A percentile compares a stretch with the other conserved stretches of the same genome.
phyloP scores from a whole-genome alignment of 1,140 invertebrate genomes.

The Ladona fulva region DNA sequence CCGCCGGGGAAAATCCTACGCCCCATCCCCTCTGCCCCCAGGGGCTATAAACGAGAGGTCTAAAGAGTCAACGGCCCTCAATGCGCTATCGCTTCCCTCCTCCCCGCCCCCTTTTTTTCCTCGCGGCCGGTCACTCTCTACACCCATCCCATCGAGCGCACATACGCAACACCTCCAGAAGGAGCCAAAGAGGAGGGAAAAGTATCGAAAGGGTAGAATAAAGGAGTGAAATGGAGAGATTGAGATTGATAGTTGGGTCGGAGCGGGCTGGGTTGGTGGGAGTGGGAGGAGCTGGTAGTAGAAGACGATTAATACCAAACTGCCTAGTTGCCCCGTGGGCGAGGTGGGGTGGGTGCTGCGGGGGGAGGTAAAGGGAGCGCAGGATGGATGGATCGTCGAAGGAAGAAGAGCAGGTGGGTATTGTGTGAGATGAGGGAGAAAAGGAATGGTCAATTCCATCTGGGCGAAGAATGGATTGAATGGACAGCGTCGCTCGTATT shows the following conservation, averaged over 20 bases:
- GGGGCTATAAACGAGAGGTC: background rate
- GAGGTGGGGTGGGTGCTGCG: background rate
- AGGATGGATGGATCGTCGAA: background rate
- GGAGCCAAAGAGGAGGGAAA: background rate
- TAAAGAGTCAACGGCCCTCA: background rate
- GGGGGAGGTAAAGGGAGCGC: background rate
- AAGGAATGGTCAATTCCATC: background rate
- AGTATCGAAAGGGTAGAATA: background rate
- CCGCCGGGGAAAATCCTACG: slow-evolving; percentile 1
- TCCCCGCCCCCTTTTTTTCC: background rate
- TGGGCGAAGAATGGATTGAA: background rate
- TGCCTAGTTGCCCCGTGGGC: background rate
- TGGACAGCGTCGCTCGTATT: background rate
- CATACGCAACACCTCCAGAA: background rate
- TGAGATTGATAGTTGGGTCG: background rate
- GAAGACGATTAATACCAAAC: background rate
- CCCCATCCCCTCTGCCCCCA: background rate
- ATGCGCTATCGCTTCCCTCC: background rate
- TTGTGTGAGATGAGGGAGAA: background rate
- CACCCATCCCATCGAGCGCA: background rate
- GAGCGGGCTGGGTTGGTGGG: background rate
- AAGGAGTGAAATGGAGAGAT: slow-evolving; percentile 1
- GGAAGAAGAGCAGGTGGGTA: background rate
- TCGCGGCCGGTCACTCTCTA: background rate
- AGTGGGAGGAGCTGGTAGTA: background rate